These are phyloP conservation scores for Zaprionus taronus DNA, from an alignment of 1,140 invertebrate species.

Conservation along the genomic window DNA sequence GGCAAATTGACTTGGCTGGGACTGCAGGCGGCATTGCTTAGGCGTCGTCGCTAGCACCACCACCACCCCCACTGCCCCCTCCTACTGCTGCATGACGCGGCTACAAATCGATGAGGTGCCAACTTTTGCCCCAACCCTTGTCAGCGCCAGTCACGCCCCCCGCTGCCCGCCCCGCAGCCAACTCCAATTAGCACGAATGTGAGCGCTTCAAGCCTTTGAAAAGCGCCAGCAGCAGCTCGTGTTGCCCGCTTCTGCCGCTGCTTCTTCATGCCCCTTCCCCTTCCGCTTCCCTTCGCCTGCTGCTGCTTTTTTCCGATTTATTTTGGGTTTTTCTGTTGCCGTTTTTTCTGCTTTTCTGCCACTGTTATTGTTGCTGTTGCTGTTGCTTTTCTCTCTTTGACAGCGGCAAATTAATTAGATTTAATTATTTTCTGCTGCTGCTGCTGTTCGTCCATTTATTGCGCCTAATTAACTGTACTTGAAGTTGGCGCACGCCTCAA, in stretches of 20 bases:
- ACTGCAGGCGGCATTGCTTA: slow-evolving; percentile 32
- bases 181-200: slow-evolving; percentile 6
- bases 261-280: not conserved
- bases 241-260: not conserved
- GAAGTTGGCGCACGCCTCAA: slow-evolving; percentile 73
- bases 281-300: not conserved
- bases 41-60: not conserved
- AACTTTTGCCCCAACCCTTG: slow-evolving; percentile 31
- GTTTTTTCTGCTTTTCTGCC: slow-evolving; percentile 9
- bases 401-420: slow-evolving; percentile 82
- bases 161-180: not conserved
- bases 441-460: slow-evolving; percentile 58
- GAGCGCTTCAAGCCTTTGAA: slow-evolving; percentile 7
- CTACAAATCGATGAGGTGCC: slow-evolving; percentile 78
- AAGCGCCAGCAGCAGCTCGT: not conserved
- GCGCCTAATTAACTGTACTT: slow-evolving; percentile 81
- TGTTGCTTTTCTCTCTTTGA: slow-evolving; percentile 56
- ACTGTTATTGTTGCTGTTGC: slow-evolving; percentile 20
- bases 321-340: slow-evolving; percentile 27
- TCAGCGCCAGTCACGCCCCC: not conserved
- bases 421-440: slow-evolving; percentile 70
- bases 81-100: slow-evolving; percentile 55
- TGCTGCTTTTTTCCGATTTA: slow-evolving; percentile 3
- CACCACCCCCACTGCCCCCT: not conserved
- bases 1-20: slow-evolving; percentile 72